Conservation (phyloP, 2,888 invertebrate genomes). For the Phalera bucephala region DNA sequence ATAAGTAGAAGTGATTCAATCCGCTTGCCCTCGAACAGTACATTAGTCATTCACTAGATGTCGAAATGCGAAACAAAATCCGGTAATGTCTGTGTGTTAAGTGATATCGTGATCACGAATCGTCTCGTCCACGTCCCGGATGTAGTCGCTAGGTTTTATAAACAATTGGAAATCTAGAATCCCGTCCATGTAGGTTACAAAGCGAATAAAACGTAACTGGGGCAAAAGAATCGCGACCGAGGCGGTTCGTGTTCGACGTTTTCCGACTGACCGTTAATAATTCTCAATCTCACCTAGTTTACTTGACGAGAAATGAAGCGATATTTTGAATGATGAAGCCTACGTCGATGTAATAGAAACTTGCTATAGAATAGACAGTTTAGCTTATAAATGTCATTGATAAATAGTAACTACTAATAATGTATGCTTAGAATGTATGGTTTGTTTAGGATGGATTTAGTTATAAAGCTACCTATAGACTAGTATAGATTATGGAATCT, state of each 20-base stretch:
- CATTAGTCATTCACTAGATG: conserved; percentile 16
- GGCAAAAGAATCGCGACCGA: conserved; percentile 32
- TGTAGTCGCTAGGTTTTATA: conserved; percentile 18
- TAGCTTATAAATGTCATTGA: too few relatives aligned
- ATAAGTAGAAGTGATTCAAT: not conserved
- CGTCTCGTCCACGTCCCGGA: conserved; percentile 13
- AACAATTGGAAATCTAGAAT: conserved; percentile 31
- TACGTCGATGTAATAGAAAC: too few relatives aligned
- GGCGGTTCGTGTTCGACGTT: conserved; percentile 24
- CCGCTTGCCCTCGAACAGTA: conserved; percentile 4
- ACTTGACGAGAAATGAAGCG: not conserved
- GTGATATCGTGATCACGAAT: conserved; percentile 13
- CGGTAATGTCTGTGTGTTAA: conserved; percentile 7
- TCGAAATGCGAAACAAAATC: conserved; percentile 17
- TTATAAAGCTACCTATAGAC: too few relatives aligned
- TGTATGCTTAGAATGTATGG: too few relatives aligned
- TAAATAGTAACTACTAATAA: too few relatives aligned
- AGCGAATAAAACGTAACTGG: conserved; percentile 38
- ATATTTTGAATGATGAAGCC: too few relatives aligned
- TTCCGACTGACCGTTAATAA: conserved; percentile 36
- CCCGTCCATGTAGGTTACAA: conserved; percentile 29
- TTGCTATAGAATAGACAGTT: too few relatives aligned
- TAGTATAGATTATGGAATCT: too few relatives aligned
- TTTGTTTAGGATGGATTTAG: too few relatives aligned
- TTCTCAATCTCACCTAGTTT: conserved; percentile 32